Evolutionary conservation across 2,113 vertebrate genomes (phyloP).

Genomic region (Turnix velox): DNA sequence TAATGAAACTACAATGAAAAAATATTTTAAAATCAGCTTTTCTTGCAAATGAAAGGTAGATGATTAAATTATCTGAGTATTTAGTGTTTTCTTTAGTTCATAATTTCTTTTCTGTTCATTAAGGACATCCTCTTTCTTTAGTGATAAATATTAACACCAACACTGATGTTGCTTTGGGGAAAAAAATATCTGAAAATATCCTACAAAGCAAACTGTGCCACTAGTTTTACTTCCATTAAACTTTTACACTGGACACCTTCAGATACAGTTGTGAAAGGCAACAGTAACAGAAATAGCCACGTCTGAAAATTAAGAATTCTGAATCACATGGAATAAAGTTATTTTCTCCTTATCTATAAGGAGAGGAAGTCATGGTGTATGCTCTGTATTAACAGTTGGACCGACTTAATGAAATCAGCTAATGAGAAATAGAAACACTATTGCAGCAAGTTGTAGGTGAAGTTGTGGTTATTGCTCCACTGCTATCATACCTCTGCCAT

Average conservation of each 20-base stretch:
- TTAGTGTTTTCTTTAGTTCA: not conserved
- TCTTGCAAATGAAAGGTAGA: not conserved
- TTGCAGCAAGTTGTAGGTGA: not conserved
- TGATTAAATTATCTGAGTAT: not conserved
- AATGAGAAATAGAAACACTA: not conserved
- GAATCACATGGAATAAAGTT: not conserved
- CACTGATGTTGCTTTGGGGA: not conserved
- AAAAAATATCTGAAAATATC: too few species aligned
- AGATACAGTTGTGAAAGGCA: not conserved
- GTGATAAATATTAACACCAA: not conserved
- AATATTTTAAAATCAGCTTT: not conserved
- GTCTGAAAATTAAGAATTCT: not conserved
- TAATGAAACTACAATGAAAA: not conserved
- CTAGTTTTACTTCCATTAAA: not conserved
- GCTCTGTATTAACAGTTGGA: not conserved
- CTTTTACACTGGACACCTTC: not conserved
- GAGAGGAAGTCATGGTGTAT: not conserved
- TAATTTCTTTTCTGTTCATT: not conserved
- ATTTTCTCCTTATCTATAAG: not conserved
- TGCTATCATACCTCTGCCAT: conserved; percentile 78
- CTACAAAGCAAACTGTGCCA: not conserved
- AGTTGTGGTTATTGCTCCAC: not conserved
- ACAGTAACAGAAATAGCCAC: not conserved
- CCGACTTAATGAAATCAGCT: not conserved
- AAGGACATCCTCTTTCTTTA: not conserved